Evolutionary conservation across 2,113 vertebrate genomes (phyloP), one percentile per base, ranked within the genome.

Genomic region (Alethe castanea): DNA sequence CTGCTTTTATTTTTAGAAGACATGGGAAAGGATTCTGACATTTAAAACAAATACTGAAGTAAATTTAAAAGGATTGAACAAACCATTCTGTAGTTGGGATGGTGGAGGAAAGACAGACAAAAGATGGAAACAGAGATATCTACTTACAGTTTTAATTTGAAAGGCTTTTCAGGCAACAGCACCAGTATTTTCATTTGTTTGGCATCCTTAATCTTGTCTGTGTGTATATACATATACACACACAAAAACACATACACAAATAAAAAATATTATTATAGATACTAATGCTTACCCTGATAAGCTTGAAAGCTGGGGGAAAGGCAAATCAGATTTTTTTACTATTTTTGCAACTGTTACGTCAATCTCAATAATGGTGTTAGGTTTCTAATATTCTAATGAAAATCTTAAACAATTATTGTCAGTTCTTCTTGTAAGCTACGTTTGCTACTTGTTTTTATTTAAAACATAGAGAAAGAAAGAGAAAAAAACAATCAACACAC

Each of bases 1-100:
- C 45, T 88, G 31, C 40, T 61, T 38, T 72, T 94, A 48, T 73
- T 93, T 94, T 95, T 77, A 66, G 52, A 88, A 48, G 16, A 66
- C 5, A 65, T 36, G 10, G 14, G 16, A 82, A 71, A 73, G 38
- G 67, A 81, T 33, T 79, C 2, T 88, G 23, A 62, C 28, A 86
- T 77, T 90, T 83, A 73, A 90, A 88, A 94, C 35, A 80, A 90
- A 83, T 66, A 92, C 8, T 6, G 2, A 52, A 73, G 33, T 19
- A 82, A 73, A 88, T 72, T 69, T 61, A 19, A 86, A 77, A 73
- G 3, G 12, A 60, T 56, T 20, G 1, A 65, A 73, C 73, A 80
- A 82, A 38, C 8, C 9, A 33, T 65, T 44, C 6, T 2, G 0
- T 35, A 14, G 8, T 4, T 74, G 15, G 6, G 7, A 69, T 12